phyloP scores from a whole-genome alignment of 2,113 vertebrate species.

The Boleophthalmus pectinirostris region DNA sequence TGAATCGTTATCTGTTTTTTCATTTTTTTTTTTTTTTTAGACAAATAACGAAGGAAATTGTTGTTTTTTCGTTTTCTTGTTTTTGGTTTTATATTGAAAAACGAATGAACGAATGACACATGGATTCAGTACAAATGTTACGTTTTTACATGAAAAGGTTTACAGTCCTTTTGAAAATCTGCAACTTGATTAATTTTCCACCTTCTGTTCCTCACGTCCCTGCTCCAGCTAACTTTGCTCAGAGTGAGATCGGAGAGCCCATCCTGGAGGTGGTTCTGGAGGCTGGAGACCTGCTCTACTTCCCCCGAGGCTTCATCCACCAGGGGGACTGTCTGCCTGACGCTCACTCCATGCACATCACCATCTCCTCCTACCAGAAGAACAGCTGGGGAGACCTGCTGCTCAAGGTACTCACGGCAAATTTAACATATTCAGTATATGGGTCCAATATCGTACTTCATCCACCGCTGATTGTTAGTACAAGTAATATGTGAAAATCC shows the following conservation, averaged over 20 bases:
- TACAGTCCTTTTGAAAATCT: neutral
- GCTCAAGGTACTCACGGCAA: slow-evolving; percentile 73
- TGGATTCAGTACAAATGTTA: too few relatives aligned
- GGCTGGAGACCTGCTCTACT: slow-evolving; percentile 92
- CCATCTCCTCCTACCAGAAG: slow-evolving; percentile 92
- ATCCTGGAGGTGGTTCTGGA: slow-evolving; percentile 89
- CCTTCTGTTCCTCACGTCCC: neutral
- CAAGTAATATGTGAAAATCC: neutral
- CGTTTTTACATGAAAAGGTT: too few relatives aligned
- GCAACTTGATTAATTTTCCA: neutral
- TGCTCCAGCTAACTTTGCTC: slow-evolving; percentile 81
- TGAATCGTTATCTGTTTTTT: too few relatives aligned
- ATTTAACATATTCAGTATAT: neutral
- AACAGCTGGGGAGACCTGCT: slow-evolving; percentile 94
- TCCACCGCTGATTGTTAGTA: too few relatives aligned
- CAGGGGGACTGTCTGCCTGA: slow-evolving; percentile 89
- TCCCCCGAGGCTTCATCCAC: slow-evolving; percentile 94
- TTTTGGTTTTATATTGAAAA: too few relatives aligned
- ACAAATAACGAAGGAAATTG: too few relatives aligned
- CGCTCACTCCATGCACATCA: slow-evolving; percentile 90
- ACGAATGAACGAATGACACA: too few relatives aligned
- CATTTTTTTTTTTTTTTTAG: too few relatives aligned
- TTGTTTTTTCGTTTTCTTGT: too few relatives aligned
- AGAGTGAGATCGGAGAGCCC: slow-evolving; percentile 84
- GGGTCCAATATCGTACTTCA: too few relatives aligned